Base-by-base conservation (phyloP, 2,113 vertebrate species). In the Oreocharis arfaki region DNA sequence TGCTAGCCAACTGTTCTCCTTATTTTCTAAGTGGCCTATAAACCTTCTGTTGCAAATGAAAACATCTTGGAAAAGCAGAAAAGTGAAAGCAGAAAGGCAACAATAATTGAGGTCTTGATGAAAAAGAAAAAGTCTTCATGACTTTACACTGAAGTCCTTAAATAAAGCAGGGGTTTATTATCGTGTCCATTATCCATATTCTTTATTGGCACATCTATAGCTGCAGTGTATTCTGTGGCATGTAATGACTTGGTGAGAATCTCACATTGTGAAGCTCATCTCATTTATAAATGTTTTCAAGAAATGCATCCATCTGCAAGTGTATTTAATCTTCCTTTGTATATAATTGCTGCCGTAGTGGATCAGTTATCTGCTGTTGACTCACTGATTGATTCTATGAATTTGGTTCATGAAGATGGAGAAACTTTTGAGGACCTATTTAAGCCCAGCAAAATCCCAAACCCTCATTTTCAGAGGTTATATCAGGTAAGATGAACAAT, bases 361-460 rank as follows among this genome's bases (percentile, higher is more conserved):
- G 94, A 98, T 30, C 99, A 99, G 97, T 94, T 99, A 82, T 97
- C 97, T 90, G 98, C 98, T 27, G 95, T 99, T 67, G 99, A 99
- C 90, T 97, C 98, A 73, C 90, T 99, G 88, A 99, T 99, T 90
- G 98, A 99, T 93, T 99, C 99, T 46, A 99, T 99, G 99, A 99
- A 98, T 98, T 97, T 99, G 98, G 75, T 99, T 75, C 96, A 97
- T 74, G 98, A 98, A 93, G 97, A 98, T 78, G 97, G 98, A 44
- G 98, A 97, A 89, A 97, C 96, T n/a, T 88, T 90, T 35, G 97
- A 97, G 83, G 99, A 99, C 96, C 81, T 99, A 32, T 98, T 99
- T 90, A 98, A 99, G 89, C 98, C 98, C 83, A 98, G 98, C 96
- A 97, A 98, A 97, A 98, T 99, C 73, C 98, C 99, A 90, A 99